Base-by-base conservation (phyloP, 1,140 invertebrate genomes). In the Achatina immaculata region DNA sequence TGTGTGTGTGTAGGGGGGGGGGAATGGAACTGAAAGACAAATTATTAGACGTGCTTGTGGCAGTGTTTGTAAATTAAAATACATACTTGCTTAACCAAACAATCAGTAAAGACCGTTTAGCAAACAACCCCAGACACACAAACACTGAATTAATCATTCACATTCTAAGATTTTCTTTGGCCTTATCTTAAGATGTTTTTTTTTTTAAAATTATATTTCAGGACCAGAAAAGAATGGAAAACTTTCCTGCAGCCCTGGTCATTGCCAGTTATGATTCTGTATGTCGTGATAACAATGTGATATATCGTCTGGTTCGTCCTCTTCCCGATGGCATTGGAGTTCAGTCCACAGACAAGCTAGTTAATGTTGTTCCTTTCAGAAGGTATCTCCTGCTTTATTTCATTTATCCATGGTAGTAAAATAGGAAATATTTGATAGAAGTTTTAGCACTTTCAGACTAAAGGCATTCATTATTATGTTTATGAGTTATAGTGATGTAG, bases 281-380 rank as follows among this genome's bases (percentile, higher is more conserved):
- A 9, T 71, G 72, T 16, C 43, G 75, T 24, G 82, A 86, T 77
- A 81, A 78, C 43, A 81, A 85, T 78, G 81, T 86, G 7, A 71
- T 88, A 43, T 86, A 83, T 65, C 83, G 85, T 55, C 75, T 88
- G 48, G 83, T 88, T 19, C 82, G 80, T 48, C 83, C 85, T 21
- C 72, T 79, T 4, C 75, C 80, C 24, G 68, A 73, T 58, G 83
- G 83, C 4, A 72, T 84, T 45, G 71, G 80, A 28, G 81, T 87
- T 34, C 78, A 86, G 62, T 88, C 88, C 0, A 81, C 83, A 28
- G 83, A 83, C 7, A 80, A 78, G 28, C 78, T 89, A 72, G 85
- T 85, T 76, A 87, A 89, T 80, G 86, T 89, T 40, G 80, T 88
- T 16, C 86, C 87, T 11, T 81, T 78, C 51, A 84, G 85, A 81